Conservation (phyloP, 1,140 invertebrate species). For the Oncopodura yosiiana region DNA sequence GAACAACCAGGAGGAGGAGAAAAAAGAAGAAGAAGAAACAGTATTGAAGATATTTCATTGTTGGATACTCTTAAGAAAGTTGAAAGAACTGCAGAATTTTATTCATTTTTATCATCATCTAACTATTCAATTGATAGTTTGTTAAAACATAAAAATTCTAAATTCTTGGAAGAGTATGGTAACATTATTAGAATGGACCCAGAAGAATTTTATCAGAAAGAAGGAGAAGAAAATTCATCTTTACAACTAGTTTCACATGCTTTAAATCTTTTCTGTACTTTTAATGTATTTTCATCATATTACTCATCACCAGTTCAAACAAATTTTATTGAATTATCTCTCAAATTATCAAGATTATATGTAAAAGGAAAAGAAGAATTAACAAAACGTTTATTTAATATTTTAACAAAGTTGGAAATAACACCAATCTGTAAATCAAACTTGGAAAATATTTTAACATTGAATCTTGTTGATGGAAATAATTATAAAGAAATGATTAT, state of each 20-base stretch:
- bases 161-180: not conserved
- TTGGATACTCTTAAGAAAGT: not conserved
- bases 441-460: not conserved
- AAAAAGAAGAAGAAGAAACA: too few relatives aligned
- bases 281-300: too few relatives aligned
- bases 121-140: slow-evolving; percentile 11
- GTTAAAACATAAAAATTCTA: not conserved
- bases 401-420: not conserved
- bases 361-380: too few relatives aligned
- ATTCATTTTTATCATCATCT: not conserved
- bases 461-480: not conserved
- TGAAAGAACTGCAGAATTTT: slow-evolving; percentile 4
- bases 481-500: not conserved
- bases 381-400: not conserved
- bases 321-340: too few relatives aligned
- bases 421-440: not conserved
- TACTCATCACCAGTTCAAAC: too few relatives aligned
- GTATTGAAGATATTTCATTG: not conserved
- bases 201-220: too few relatives aligned
- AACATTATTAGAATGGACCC: not conserved
- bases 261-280: too few relatives aligned
- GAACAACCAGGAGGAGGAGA: not conserved
- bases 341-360: too few relatives aligned
- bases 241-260: too few relatives aligned
- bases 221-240: too few relatives aligned